Evolutionary conservation across 2,888 invertebrate species (phyloP), one percentile per base, ranked within the genome.

Genomic region (Caenorhabditis sinica): DNA sequence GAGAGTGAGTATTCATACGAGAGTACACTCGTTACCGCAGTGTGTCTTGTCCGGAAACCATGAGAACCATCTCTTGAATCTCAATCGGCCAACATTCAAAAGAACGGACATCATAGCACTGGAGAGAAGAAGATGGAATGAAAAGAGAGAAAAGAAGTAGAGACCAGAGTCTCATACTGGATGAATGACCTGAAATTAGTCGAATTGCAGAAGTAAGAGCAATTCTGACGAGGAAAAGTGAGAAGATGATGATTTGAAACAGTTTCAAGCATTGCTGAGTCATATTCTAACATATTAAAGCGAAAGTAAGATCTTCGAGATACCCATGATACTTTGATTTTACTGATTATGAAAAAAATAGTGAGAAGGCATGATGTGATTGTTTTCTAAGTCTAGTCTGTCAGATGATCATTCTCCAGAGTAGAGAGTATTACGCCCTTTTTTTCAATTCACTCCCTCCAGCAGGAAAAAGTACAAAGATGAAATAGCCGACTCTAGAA

Each of bases 11-110:
- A 13, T 11, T 11, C 40, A 13, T 5, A 11, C 11, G 13, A 40
- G 13, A 40, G 33, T 36, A 9, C 33, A 36, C 40, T 40, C 2
- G 2, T 40, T 40, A 40, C 40, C 40, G 40, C 6, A 40, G 40
- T 40, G 49, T 68, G 33, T 68, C 23, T n/a, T 36, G 15, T 23
- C 51, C 68, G 13, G 49, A n/a, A 25, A 36, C 9, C 68, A 68
- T 68, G 36, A 68, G n/a, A 36, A 53, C 23, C 68, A 68, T 68
- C 13, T 68, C 68, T n/a, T 68, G 68, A 51, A 68, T 33, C 20
- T 68, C 68, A 23, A 36, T 53, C 23, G 68, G 68, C 68, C 68
- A 68, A 13, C 68, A 68, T 53, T 68, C 33, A 5, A 68, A 51
- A 33, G 51, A 9, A 11, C 23, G 15, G 11, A 51, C 23, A 36